Evolutionary conservation across 1,140 invertebrate genomes (phyloP), one percentile per base, ranked within the genome.

Genomic region (Bombus balteatus): DNA sequence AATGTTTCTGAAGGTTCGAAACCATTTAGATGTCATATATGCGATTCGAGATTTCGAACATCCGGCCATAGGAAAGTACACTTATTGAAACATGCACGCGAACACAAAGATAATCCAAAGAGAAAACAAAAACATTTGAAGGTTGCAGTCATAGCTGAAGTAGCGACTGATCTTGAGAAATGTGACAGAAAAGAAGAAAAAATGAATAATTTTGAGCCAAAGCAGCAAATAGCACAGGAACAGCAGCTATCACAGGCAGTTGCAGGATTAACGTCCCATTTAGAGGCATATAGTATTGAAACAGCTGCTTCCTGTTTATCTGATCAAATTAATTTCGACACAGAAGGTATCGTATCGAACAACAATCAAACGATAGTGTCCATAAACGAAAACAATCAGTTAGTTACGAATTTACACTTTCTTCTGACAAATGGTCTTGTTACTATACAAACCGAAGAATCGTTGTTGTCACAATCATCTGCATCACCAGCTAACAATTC

Each of bases 41-140:
- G 97, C 92, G 95, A 96, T 47, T 93, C 96, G 39, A 94, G 95
- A 78, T 98, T 97, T 91, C 93, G 97, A 92, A 98, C 97, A 2
- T 96, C 96, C 4, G 97, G 97, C 13, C 97, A 97, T 86, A 95
- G 96, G 53, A 97, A 97, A 89, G 95, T 96, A 39, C 97, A 98
- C 87, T 88, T 96, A 37, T 74, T 95, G 73, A 96, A 96, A 10
- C 97, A 97, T 86, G 95, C 95, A 73, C 96, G 96, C 65, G 91
- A 95, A 4, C 81, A 89, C 32, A 93, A 93, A 66, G 80, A 84
- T 2, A 81, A 62, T 22, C 53, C 77, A 0, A 92, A 91, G 32
- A 84, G 90, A 22, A 92, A 90, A 15, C 76, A 81, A 0, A 93
- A 91, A 72, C 88, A 91, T 28, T 13, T 87, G 6, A 91, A 92